Conservation (phyloP, 1,140 invertebrate genomes). For the Bombus ignitus region DNA sequence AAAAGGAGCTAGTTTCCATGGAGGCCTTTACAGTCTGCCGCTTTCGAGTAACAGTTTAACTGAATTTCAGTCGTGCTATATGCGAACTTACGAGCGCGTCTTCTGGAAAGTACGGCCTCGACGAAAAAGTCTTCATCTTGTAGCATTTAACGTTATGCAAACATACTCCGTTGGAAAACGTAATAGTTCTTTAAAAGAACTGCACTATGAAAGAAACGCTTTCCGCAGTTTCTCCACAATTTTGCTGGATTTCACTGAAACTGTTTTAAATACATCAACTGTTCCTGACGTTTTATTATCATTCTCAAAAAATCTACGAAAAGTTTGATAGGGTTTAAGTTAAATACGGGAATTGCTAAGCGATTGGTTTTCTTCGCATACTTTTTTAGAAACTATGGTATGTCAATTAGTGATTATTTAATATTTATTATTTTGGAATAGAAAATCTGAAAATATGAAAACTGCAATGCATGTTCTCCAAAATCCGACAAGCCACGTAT, state of each 20-base stretch:
- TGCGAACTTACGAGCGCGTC: background rate
- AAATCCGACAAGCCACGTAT: no score
- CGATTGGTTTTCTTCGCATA: no score
- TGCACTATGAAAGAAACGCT: background rate
- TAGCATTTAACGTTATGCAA: background rate
- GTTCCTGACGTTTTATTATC: background rate
- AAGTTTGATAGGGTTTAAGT: no score
- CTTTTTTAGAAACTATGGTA: no score
- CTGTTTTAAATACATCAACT: background rate
- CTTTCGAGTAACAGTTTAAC: constrained; percentile 17
- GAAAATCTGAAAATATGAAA: no score
- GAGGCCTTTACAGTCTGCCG: background rate
- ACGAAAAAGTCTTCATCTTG: background rate
- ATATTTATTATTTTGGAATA: no score
- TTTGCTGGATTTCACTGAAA: background rate
- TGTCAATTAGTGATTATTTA: no score
- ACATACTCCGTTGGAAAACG: background rate
- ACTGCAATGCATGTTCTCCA: no score
- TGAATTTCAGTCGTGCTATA: background rate
- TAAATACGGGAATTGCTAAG: no score
- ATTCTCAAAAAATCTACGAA: no score
- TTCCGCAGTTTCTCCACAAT: no score
- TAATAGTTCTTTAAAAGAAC: no score
- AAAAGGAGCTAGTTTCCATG: constrained; percentile 23
- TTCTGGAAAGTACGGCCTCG: background rate